These are phyloP conservation scores for Lutraria rhynchaena DNA, from an alignment of 1,140 invertebrate species.

Conservation along the genomic window DNA sequence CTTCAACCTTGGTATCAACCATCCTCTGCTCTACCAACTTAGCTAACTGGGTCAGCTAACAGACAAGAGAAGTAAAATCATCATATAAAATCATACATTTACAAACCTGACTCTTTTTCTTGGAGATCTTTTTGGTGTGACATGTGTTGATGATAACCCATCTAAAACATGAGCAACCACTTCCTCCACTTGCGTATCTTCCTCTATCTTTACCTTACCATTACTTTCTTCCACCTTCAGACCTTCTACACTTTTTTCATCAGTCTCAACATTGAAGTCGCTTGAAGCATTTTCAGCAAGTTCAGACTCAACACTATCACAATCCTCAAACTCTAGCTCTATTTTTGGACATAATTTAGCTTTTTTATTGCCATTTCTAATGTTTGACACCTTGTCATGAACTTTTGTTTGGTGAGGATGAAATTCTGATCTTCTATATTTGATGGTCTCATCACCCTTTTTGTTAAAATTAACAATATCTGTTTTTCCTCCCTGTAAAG, in stretches of 20 bases:
- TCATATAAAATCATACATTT: too few species aligned
- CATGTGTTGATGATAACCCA: slow-evolving; percentile 9
- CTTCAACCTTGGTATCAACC: not conserved
- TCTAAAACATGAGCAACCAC: slow-evolving; percentile 29
- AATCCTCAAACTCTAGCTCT: slow-evolving; percentile 1
- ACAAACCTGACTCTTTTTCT: slow-evolving; percentile 23
- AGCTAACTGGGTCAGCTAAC: not conserved
- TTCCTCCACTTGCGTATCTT: not conserved
- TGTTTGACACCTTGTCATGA: not conserved
- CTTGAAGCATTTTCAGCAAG: not conserved
- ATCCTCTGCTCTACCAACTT: not conserved
- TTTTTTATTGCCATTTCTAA: not conserved
- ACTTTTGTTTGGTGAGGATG: not conserved
- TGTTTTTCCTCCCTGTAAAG: not conserved
- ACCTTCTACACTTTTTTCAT: not conserved
- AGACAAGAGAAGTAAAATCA: not conserved
- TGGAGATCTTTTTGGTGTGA: slow-evolving; percentile 19
- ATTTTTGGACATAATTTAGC: slow-evolving; percentile 41
- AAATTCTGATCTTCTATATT: too few species aligned
- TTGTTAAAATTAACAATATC: not conserved
- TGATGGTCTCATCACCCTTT: too few species aligned
- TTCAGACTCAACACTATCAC: not conserved
- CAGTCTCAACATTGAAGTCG: not conserved
- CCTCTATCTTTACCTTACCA: not conserved
- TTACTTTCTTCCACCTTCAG: not conserved